Evolutionary conservation across 2,797 vertebrate genomes (phyloP).

Genomic region (Hapalemur alaotrensis): DNA sequence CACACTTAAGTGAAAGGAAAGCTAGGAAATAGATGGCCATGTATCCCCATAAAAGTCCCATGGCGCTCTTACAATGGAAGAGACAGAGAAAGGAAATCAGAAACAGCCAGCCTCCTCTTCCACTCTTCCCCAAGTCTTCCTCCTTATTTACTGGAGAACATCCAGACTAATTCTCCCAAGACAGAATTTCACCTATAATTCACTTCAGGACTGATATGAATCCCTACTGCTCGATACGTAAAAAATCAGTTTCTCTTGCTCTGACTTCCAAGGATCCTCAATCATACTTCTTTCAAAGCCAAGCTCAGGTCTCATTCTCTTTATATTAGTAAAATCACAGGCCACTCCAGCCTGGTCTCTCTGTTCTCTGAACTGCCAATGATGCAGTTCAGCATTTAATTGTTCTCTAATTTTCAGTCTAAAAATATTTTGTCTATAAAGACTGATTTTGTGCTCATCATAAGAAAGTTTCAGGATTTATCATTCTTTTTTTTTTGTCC

Average conservation of each 20-base stretch:
- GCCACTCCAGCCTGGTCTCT: neutral
- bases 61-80: neutral
- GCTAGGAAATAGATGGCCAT: neutral
- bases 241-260: neutral
- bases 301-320: neutral
- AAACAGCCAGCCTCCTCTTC: neutral
- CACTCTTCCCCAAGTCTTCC: neutral
- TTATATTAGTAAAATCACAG: neutral
- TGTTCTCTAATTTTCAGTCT: constrained; percentile 5
- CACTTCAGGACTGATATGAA: neutral
- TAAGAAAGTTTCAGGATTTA: neutral
- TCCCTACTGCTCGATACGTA: neutral
- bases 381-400: neutral
- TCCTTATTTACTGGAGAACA: neutral
- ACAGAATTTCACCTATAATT: neutral
- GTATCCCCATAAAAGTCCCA: neutral
- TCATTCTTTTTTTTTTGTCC: neutral
- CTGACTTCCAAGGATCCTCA: neutral
- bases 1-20: neutral
- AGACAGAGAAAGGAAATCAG: neutral
- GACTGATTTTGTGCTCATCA: neutral
- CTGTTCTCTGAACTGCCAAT: neutral
- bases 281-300: neutral
- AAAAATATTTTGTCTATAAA: neutral
- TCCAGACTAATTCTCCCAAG: neutral